These are phyloP conservation scores for Capreolus pygargus DNA, from an alignment of 2,113 vertebrate genomes.

Conservation along the genomic window DNA sequence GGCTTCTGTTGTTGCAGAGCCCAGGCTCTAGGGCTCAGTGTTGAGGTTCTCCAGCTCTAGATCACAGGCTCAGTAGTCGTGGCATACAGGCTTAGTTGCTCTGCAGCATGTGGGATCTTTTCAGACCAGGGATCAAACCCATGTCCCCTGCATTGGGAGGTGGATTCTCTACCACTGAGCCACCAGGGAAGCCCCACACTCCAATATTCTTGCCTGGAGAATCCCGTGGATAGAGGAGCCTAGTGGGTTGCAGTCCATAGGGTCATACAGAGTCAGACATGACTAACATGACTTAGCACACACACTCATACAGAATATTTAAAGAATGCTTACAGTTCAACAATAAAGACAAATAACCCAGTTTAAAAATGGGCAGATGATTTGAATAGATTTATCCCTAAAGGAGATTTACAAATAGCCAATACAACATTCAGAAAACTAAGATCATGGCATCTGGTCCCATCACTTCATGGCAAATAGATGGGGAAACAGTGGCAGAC, in stretches of 20 bases:
- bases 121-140: rapidly evolving
- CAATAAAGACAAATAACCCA: not conserved
- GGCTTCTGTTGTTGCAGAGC: not conserved
- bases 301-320: not conserved
- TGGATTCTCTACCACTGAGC: not conserved
- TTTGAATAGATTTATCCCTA: not conserved
- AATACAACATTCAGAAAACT: not conserved
- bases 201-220: not conserved
- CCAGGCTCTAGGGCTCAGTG: not conserved
- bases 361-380: not conserved
- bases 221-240: not conserved
- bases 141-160: not conserved
- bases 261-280: not conserved
- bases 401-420: not conserved
- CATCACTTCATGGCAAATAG: no score
- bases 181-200: not conserved
- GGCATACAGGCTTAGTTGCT: not conserved
- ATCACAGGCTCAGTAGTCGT: not conserved
- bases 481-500: no score
- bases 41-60: not conserved
- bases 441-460: no score
- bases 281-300: not conserved
- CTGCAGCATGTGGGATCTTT: not conserved
- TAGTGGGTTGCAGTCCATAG: not conserved
- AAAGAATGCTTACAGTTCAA: not conserved